Percentiles rank a stretch among this genome's conserved stretches.
These are phyloP conservation scores for Lucinisca nassula DNA, from an alignment of 2,888 invertebrate genomes.

Conservation along the genomic window DNA sequence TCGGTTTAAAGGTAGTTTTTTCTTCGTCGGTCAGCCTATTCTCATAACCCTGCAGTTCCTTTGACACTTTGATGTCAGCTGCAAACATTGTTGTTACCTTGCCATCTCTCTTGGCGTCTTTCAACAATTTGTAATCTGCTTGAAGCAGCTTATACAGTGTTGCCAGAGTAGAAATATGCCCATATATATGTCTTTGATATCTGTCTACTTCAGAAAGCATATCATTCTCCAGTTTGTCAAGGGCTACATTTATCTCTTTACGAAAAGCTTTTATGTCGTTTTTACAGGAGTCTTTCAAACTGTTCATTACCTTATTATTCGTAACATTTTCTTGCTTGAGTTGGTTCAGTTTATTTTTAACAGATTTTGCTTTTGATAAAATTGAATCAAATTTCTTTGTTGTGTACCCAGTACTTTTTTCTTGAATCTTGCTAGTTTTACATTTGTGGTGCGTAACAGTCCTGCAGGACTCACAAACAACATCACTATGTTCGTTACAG, in stretches of 20 bases:
- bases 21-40: neutral
- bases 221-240: neutral
- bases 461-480: no score
- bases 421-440: neutral
- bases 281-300: neutral
- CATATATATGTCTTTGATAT: neutral
- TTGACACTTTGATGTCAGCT: neutral
- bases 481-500: no score
- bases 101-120: neutral
- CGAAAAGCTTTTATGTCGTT: neutral
- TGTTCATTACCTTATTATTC: neutral
- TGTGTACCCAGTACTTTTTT: neutral
- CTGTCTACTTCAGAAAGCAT: neutral
- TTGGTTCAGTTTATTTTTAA: neutral
- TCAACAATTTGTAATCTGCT: neutral
- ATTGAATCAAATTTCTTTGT: neutral
- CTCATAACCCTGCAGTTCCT: neutral
- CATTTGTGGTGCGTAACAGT: neutral
- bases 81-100: neutral
- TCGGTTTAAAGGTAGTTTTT: neutral
- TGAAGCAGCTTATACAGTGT: neutral
- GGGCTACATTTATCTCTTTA: neutral
- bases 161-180: neutral
- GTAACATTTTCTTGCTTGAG: neutral
- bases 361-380: neutral